Base-by-base conservation (phyloP, 1,140 invertebrate species). In the Eueides isabella region DNA sequence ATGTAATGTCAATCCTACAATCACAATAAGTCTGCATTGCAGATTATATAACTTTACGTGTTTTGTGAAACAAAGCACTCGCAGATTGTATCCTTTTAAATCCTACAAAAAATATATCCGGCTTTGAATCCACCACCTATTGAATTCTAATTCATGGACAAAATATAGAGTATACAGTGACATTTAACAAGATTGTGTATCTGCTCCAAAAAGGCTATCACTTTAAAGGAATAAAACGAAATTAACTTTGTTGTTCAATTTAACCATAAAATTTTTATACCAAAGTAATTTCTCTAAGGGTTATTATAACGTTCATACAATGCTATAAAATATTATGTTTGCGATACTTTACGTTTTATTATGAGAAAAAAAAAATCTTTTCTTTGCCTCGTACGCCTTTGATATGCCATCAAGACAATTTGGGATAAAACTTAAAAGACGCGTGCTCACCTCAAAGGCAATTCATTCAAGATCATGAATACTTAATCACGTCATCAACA, bases 381-480 rank as follows among this genome's bases (percentile, higher is more conserved):
- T 64, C 33, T n/a, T 44, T 23, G 26, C 29, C 29, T 16, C 28
- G 44, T 41, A 64, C 61, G 61, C 33, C 69, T 71, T 70, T 71
- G 69, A 71, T 71, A 64, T 44, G 30, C 28, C 62, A 71, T 71
- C 61, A 23, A 71, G 31, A 29, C 35, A 71, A 71, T 71, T 71
- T 64, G 14, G 16, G 5, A 30, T 19, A 11, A 64, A 30, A 41
- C 35, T 71, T 63, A 68, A 68, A 68, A 68, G 29, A 33, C 35
- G 38, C 31, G 30, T 33, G 33, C 61, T 71, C 69, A 44, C 48
- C 61, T 63, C 28, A 44, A 64, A 71, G 61, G 33, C n/a, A 62
- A 64, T 44, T 64, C 64, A 71, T 44, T 71, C 26, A 26, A 44
- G 64, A 63, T 44, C 61, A 71, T 71, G 69, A 71, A 71, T 71